Base-by-base conservation (phyloP, 2,888 invertebrate genomes). In the Heliconius ethilla region DNA sequence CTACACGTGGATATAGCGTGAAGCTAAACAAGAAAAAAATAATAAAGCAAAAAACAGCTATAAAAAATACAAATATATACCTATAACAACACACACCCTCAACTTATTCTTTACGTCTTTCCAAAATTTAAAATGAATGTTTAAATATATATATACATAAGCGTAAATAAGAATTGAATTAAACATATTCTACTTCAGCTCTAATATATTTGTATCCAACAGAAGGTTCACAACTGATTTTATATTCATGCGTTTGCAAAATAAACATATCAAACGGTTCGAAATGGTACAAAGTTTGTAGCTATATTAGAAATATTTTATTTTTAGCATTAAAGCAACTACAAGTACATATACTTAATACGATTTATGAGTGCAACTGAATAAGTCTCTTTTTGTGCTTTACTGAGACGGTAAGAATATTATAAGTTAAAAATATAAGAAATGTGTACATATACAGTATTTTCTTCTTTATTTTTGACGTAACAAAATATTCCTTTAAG, bases 141-240 rank as follows among this genome's bases (percentile, higher is more conserved):
- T 22, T 13, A 6, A 9, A 69, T 33, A 33, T 5, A 29, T 5
- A 29, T 29, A 25, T 40, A 69, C 1, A 22, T 69, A 15, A 40
- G 3, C 15, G 25, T 67, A 11, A 40, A 40, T 40, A 67, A 67
- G 15, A 40, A 40, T 67, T 33, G 37, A 40, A 45, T 18, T 27
- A 22, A 29, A 18, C 29, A 33, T 25, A 25, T 40, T 69, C 11
- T 40, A 25, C 2, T 40, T 65, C 18, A 65, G 40, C n/a, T 70
- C 55, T 55, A 73, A 63, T 51, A 76, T 65, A 63, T 76, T 76
- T 76, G 65, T 76, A 73, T 59, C 10, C 40, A 45, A 29, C 33
- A 74, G 69, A 79, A 79, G 66, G 63, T 73, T 62, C 55, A 70
- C 78, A 67, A 75, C 69, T 76, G 76, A 79, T 76, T 76, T 79